Evolutionary conservation across 1,140 invertebrate species (phyloP).

Genomic region (Ptiloglossa arizonensis): DNA sequence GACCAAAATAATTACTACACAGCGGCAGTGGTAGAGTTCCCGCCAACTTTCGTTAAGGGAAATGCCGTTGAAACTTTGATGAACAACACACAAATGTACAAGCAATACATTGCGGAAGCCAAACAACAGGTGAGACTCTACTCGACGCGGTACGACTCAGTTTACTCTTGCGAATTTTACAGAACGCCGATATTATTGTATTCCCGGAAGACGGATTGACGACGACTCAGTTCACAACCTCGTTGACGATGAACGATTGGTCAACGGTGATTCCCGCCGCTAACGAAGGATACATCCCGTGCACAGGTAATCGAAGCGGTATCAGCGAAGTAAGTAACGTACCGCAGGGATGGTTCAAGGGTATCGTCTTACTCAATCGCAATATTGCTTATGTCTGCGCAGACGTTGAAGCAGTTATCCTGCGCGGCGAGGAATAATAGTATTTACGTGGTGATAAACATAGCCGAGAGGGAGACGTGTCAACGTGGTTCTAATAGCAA

Average conservation of each 20-base stretch:
- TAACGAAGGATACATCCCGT: slow-evolving; percentile 64
- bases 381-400: slow-evolving; percentile 36
- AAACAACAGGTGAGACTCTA: slow-evolving; percentile 16
- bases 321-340: slow-evolving; percentile 60
- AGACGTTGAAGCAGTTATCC: slow-evolving; percentile 81
- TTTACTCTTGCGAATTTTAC: too few species aligned
- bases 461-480: slow-evolving; percentile 85
- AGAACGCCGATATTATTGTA: slow-evolving; percentile 90
- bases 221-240: slow-evolving; percentile 37
- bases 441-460: slow-evolving; percentile 88
- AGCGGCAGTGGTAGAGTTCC: slow-evolving; percentile 59
- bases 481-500: slow-evolving; percentile 37
- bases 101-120: slow-evolving; percentile 23
- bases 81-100: slow-evolving; percentile 29
- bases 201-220: slow-evolving; percentile 90
- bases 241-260: slow-evolving; percentile 52
- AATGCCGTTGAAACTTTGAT: background rate
- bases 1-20: slow-evolving; percentile 24
- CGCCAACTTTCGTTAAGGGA: background rate
- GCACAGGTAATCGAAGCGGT: slow-evolving; percentile 37
- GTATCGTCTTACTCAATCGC: too few species aligned
- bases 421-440: slow-evolving; percentile 82
- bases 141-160: too few species aligned
- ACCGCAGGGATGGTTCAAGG: too few species aligned
- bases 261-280: slow-evolving; percentile 66